A percentile compares a stretch with the other conserved stretches of the same genome.
These are phyloP conservation scores for Tylochromis polylepis DNA, from an alignment of 2,113 vertebrate genomes.

Conservation along the genomic window DNA sequence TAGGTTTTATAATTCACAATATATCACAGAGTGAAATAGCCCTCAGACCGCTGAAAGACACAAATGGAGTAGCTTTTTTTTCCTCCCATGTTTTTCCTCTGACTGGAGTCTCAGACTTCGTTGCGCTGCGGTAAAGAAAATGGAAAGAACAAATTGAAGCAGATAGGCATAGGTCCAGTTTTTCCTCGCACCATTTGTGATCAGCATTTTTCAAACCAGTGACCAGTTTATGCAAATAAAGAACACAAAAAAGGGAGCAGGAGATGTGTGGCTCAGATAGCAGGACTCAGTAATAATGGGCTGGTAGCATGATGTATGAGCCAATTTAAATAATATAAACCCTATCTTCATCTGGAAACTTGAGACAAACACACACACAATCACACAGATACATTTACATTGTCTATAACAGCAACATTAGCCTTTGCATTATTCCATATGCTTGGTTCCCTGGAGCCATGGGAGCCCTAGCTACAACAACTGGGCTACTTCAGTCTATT, in stretches of 20 bases:
- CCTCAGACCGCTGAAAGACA: not conserved
- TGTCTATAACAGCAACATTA: conserved; percentile 9
- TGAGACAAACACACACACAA: not conserved
- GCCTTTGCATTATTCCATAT: conserved; percentile 15
- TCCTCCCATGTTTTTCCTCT: not conserved
- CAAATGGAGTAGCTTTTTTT: not conserved
- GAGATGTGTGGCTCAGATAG: conserved; percentile 62
- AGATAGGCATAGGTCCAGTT: conserved; percentile 54
- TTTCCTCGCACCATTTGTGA: conserved; percentile 54
- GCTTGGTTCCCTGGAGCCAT: conserved; percentile 17
- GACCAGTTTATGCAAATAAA: conserved; percentile 72
- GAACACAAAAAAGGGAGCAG: conserved; percentile 27
- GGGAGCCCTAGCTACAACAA: conserved; percentile 50
- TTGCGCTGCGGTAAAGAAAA: not conserved
- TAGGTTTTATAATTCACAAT: too few relatives aligned
- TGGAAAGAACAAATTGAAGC: conserved; percentile 43
- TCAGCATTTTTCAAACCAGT: conserved; percentile 41
- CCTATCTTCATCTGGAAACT: conserved; percentile 37
- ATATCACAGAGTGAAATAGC: not conserved
- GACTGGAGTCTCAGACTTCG: not conserved
- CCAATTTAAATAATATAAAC: conserved; percentile 58
- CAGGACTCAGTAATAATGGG: conserved; percentile 43
- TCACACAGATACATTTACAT: not conserved
- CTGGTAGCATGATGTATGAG: conserved; percentile 52
- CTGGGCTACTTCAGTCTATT: conserved; percentile 50